These are phyloP conservation scores for Tachystola acroxantha DNA, from an alignment of 2,888 invertebrate species.

Conservation along the genomic window DNA sequence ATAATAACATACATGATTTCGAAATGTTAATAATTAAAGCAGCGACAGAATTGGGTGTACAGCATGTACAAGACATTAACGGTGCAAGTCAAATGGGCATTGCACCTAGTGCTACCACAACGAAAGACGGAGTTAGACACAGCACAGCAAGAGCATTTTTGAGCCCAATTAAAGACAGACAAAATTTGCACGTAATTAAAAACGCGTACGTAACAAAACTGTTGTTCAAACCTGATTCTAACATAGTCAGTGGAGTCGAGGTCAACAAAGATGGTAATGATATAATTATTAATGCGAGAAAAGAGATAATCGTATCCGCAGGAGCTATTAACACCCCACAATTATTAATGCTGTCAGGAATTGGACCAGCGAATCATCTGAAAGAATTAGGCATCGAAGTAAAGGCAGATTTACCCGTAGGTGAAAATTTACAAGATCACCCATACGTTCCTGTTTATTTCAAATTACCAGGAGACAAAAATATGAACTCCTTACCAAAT, in stretches of 20 bases:
- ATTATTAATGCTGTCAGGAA: conserved; percentile 69
- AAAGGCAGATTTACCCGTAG: conserved; percentile 65
- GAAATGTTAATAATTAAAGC: conserved; percentile 48
- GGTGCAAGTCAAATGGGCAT: conserved; percentile 68
- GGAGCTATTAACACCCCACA: conserved; percentile 74
- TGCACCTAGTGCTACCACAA: conserved; percentile 55
- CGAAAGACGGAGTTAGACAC: conserved; percentile 61
- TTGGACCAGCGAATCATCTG: conserved; percentile 65
- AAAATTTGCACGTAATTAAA: conserved; percentile 66
- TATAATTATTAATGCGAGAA: conserved; percentile 47
- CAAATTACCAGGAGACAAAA: conserved; percentile 34
- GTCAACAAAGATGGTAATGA: conserved; percentile 45
- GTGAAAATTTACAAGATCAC: conserved; percentile 74
- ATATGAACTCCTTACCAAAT: conserved; percentile 28
- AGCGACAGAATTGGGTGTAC: conserved; percentile 59
- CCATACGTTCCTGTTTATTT: conserved; percentile 52
- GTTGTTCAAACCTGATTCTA: conserved; percentile 65
- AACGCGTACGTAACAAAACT: conserved; percentile 73
- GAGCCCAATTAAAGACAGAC: conserved; percentile 42
- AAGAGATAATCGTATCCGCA: conserved; percentile 71
- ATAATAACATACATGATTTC: conserved; percentile 22
- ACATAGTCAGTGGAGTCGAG: conserved; percentile 56
- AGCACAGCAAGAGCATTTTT: conserved; percentile 77
- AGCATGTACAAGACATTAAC: conserved; percentile 48
- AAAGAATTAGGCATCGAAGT: conserved; percentile 48